Evolutionary conservation across 1,140 invertebrate species (phyloP).

Genomic region (Orchesella cincta): DNA sequence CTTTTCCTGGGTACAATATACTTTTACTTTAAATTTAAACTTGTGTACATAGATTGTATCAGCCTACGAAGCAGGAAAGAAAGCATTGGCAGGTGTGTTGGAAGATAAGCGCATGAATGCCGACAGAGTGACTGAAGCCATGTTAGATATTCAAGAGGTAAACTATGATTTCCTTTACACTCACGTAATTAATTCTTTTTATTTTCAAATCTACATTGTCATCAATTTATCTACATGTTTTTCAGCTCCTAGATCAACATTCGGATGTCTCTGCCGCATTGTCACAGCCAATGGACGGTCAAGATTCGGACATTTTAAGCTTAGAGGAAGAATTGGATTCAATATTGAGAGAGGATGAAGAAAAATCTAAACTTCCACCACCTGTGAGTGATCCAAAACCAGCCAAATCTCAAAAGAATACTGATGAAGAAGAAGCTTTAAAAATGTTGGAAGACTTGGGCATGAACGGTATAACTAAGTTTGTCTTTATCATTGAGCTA

Average conservation of each 20-base stretch:
- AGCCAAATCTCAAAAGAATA: not conserved
- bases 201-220: not conserved
- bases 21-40: constrained; percentile 3
- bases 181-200: not conserved
- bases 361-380: not conserved
- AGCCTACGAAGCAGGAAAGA: constrained; percentile 42
- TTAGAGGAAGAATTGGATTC: constrained; percentile 8
- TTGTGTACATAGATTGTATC: constrained; percentile 26
- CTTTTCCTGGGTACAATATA: not conserved
- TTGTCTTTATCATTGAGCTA: too few relatives aligned
- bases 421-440: not conserved
- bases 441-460: not conserved
- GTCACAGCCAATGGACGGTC: constrained; percentile 22
- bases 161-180: too few relatives aligned
- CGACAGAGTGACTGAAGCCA: constrained; percentile 38
- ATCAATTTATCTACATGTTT: not conserved
- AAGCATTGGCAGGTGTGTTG: constrained; percentile 31
- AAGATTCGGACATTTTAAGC: not conserved
- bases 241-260: constrained; percentile 38
- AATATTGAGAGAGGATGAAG: constrained; percentile 15
- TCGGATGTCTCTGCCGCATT: constrained; percentile 32
- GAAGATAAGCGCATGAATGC: constrained; percentile 35
- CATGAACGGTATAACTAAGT: not conserved
- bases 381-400: not conserved
- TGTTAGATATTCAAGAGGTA: constrained; percentile 45